A percentile compares a stretch with the other conserved stretches of the same genome.
Conservation (phyloP, 2,888 invertebrate species). For the Drosophila algonquin region DNA sequence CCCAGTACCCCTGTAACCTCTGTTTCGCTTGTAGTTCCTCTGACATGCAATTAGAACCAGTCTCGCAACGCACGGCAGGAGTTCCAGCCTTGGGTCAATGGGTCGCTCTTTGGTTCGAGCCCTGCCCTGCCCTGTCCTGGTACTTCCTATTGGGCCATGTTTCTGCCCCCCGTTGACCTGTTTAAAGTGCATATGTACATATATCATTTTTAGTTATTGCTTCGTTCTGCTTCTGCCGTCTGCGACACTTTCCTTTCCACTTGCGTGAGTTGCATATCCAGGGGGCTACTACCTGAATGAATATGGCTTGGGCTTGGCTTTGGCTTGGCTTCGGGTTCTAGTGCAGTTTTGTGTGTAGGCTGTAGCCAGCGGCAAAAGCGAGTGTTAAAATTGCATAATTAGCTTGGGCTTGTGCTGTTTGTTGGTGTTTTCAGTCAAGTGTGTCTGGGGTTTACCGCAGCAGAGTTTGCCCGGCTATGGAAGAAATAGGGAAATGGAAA, state of each 20-base stretch:
- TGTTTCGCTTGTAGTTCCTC: slow-evolving; percentile 39
- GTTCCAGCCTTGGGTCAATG: slow-evolving; percentile 53
- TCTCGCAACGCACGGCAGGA: slow-evolving; percentile 76
- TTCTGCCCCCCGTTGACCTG: slow-evolving; percentile 64
- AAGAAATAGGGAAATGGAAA: neutral
- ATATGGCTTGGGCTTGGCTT: slow-evolving; percentile 14
- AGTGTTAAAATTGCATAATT: slow-evolving; percentile 78
- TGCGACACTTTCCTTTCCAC: slow-evolving; percentile 52
- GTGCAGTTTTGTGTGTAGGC: slow-evolving; percentile 41
- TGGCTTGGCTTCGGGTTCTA: slow-evolving; percentile 1
- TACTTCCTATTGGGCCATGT: slow-evolving; percentile 62
- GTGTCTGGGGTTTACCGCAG: slow-evolving; percentile 15
- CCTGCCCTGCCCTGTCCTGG: neutral
- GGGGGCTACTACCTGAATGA: slow-evolving; percentile 66
- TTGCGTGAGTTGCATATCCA: slow-evolving; percentile 68
- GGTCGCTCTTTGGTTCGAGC: slow-evolving; percentile 17
- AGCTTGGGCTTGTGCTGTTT: slow-evolving; percentile 42
- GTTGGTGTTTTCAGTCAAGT: slow-evolving; percentile 18
- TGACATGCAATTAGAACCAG: slow-evolving; percentile 72
- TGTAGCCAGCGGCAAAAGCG: slow-evolving; percentile 45
- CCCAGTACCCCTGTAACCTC: slow-evolving; percentile 1
- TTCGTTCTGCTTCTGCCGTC: slow-evolving; percentile 48
- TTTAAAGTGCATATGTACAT: slow-evolving; percentile 58
- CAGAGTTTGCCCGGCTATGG: slow-evolving; percentile 13
- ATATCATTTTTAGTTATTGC: slow-evolving; percentile 58